phyloP scores from a whole-genome alignment of 2,797 vertebrate genomes.

The Urocyon cinereoargenteus region DNA sequence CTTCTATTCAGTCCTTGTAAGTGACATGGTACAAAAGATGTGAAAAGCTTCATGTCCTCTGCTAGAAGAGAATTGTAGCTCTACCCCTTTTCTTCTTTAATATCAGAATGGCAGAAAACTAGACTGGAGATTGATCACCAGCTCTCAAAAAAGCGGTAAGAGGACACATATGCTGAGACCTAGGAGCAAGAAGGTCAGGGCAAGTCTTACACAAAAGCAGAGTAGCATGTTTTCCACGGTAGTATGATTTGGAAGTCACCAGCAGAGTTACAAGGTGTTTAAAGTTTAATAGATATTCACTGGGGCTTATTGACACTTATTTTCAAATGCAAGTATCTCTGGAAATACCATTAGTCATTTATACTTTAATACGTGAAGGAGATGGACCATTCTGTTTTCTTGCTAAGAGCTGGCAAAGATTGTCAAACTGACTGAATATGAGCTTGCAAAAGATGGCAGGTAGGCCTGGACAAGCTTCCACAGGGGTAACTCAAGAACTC shows the following conservation, averaged over 20 bases:
- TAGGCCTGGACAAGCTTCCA: background rate
- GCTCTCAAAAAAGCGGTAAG: background rate
- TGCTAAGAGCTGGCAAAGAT: background rate
- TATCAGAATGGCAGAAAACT: background rate
- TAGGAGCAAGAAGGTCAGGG: background rate
- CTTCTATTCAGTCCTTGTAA: background rate
- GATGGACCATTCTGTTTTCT: background rate
- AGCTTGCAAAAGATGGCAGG: background rate
- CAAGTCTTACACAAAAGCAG: background rate
- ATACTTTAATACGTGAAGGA: constrained; percentile 4
- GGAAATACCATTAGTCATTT: background rate
- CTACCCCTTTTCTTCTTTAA: background rate
- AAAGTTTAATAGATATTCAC: background rate
- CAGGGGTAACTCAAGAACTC: background rate
- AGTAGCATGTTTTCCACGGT: background rate
- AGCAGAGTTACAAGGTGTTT: background rate
- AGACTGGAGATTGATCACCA: background rate
- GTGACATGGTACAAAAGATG: background rate
- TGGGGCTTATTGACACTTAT: background rate
- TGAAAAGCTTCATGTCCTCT: background rate
- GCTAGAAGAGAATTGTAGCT: background rate
- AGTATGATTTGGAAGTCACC: background rate
- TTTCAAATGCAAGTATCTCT: background rate
- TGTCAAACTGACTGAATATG: constrained; percentile 2
- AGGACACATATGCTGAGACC: background rate